Conservation (phyloP, 2,888 invertebrate genomes). For the Creontiades dilutus region DNA sequence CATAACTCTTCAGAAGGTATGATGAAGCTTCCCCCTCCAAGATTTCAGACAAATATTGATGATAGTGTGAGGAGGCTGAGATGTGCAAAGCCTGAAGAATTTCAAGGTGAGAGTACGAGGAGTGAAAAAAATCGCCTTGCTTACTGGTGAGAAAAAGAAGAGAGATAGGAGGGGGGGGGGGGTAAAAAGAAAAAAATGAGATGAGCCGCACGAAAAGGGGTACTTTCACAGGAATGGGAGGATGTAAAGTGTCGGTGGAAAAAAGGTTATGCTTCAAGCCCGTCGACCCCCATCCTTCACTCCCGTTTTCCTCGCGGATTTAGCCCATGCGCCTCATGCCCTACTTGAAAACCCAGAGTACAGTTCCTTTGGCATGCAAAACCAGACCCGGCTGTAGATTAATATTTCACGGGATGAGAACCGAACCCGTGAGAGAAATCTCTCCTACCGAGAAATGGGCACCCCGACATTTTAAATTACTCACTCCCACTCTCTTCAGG, state of each 20-base stretch:
- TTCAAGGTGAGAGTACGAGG: conserved; percentile 23
- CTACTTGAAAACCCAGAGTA: conserved; percentile 38
- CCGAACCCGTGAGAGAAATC: conserved; percentile 57
- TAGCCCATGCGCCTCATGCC: conserved; percentile 35
- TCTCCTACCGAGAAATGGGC: conserved; percentile 55
- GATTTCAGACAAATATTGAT: neutral
- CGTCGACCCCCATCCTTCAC: conserved; percentile 40
- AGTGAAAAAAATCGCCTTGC: conserved; percentile 45
- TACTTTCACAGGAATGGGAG: conserved; percentile 16
- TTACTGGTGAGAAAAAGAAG: conserved; percentile 17
- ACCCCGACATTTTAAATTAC: conserved; percentile 45
- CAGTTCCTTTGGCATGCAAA: conserved; percentile 66
- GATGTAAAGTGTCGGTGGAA: conserved; percentile 53
- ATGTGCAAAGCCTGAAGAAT: conserved; percentile 20
- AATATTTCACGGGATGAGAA: conserved; percentile 65
- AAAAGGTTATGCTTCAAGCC: conserved; percentile 48
- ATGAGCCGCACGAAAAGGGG: conserved; percentile 51
- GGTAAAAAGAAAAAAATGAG: conserved; percentile 17
- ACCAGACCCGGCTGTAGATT: conserved; percentile 47
- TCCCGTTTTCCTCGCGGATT: conserved; percentile 38
- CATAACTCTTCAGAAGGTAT: neutral
- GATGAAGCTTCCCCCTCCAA: neutral
- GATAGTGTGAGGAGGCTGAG: neutral
- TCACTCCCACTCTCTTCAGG: neutral
- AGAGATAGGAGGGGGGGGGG: neutral